Conservation (phyloP, 2,113 vertebrate species). For the Hyaena hyaena region DNA sequence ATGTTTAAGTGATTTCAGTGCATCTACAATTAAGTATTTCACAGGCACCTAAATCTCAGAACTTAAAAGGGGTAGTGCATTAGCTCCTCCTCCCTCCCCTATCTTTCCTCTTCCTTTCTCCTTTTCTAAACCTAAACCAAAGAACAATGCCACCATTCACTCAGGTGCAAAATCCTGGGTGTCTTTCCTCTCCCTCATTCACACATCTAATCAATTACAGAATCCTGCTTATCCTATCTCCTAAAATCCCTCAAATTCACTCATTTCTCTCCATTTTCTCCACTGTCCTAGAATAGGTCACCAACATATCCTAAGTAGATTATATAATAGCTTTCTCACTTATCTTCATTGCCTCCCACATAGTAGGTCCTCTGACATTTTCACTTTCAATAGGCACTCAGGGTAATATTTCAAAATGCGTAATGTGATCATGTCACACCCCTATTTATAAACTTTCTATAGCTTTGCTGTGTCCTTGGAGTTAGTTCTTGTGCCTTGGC, state of each 20-base stretch:
- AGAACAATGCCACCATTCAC: background rate
- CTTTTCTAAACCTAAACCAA: background rate
- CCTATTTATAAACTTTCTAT: background rate
- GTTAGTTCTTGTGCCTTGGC: background rate
- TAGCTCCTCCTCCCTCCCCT: background rate
- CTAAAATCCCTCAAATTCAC: background rate
- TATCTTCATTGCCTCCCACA: no score
- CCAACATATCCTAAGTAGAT: background rate
- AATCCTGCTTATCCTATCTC: background rate
- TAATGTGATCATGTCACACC: background rate
- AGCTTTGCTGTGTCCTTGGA: background rate
- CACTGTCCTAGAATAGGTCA: background rate
- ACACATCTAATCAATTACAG: background rate
- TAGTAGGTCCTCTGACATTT: background rate
- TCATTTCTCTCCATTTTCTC: background rate
- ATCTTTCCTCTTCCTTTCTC: background rate
- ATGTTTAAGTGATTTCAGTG: background rate
- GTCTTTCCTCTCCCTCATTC: background rate
- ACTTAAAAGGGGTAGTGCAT: background rate
- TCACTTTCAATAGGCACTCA: background rate
- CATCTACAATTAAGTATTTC: background rate
- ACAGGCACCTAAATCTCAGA: background rate
- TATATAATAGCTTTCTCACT: background rate
- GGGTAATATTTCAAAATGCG: background rate
- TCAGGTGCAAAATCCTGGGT: background rate